Evolutionary conservation across 2,113 vertebrate species (phyloP), one percentile per base, ranked within the genome.

Genomic region (Otus sunia): DNA sequence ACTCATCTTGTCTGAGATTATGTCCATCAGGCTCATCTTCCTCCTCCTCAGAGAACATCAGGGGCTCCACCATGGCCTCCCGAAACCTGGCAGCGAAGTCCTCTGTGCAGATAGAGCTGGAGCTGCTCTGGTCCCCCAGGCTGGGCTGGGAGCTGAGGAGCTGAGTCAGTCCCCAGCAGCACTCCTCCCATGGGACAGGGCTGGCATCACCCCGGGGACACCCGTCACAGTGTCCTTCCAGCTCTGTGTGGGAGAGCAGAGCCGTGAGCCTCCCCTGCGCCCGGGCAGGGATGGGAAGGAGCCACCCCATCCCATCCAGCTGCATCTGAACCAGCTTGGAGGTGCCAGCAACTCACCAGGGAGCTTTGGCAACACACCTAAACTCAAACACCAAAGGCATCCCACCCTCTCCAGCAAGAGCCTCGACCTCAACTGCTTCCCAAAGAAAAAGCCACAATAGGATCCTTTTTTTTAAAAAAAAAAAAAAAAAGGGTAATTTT

Each of bases 21-120:
- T 49, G 66, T 16, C 60, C 71, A 25, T 60, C 29, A 4, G 3
- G 43, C 22, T 80, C 9, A 1, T 64, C 88, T 41, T 62, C 56
- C 32, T 88, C 82, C 74, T 53, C 91, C 52, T 49, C 34, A 1
- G 41, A 87, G 47, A 59, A 58, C 60, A n/a, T 59, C 80, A 43
- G 82, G 5, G 97, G 43, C 15, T 98, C 98, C 10, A 98, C 95
- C 97, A 98, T 98, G 60, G 96, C 96, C 23, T 98, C 97, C 34
- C 39, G 68, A 94, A 98, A 99, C 37, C 95, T 77, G 32, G 85
- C 63, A 34, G 94, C 96, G 6, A 98, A 98, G 92, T 99, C 98
- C 84, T 99, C 98, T 0, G 98, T 99, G 95, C 98, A 95, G 87
- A 98, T 45, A 5, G 97, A 97, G 64, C 97, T 97, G 75, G 95